Evolutionary conservation across 2,113 vertebrate species (phyloP).

Genomic region (Reinhardtius hippoglossoides): DNA sequence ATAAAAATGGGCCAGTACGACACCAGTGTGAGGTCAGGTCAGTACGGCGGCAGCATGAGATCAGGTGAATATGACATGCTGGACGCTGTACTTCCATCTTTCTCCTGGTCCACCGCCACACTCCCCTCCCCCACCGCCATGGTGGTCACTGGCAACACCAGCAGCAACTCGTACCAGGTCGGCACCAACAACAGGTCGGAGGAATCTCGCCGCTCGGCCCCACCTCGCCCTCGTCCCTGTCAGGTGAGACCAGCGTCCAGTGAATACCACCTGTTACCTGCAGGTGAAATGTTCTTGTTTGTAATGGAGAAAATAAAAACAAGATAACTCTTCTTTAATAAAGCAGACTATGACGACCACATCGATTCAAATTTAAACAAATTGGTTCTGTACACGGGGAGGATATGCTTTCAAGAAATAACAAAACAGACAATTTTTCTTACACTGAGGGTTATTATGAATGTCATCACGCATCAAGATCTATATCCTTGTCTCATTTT

Average conservation of each 20-base stretch:
- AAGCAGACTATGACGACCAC: too few species aligned
- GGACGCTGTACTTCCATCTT: conserved; percentile 66
- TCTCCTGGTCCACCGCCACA: conserved; percentile 75
- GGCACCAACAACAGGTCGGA: conserved; percentile 74
- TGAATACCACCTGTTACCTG: not conserved
- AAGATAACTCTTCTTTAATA: too few species aligned
- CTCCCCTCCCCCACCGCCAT: conserved; percentile 58
- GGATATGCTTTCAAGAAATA: too few species aligned
- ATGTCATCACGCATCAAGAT: too few species aligned
- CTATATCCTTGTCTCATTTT: too few species aligned
- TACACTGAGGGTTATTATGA: too few species aligned
- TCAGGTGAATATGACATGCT: conserved; percentile 68
- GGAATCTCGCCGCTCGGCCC: conserved; percentile 16
- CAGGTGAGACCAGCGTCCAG: conserved; percentile 57
- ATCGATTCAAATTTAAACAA: too few species aligned
- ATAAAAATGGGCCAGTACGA: conserved; percentile 48
- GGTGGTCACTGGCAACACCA: conserved; percentile 35
- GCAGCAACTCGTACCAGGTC: conserved; percentile 66
- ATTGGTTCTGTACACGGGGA: too few species aligned
- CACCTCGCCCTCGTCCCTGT: conserved; percentile 67
- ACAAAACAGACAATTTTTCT: too few species aligned
- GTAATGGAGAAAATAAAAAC: not conserved
- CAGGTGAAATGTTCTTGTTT: not conserved
- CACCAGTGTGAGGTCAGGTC: conserved; percentile 1
- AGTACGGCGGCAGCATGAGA: conserved; percentile 21